phyloP scores from a whole-genome alignment of 2,113 vertebrate species.

The Poeciliopsis prolifica region DNA sequence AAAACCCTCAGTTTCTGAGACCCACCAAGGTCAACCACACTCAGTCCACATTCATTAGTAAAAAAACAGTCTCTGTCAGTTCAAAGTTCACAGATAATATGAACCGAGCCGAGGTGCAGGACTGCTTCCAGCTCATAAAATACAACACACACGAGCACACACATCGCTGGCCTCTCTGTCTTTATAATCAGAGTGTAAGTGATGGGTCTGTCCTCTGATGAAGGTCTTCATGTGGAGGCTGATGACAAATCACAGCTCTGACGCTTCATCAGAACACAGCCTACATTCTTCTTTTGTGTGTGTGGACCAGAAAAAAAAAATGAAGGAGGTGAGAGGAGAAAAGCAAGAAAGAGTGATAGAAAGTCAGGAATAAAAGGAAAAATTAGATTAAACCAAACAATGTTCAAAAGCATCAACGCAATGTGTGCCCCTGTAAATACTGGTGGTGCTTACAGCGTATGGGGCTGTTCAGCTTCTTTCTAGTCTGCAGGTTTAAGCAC shows the following conservation, averaged over 20 bases:
- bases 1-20: not conserved
- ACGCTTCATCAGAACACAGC: conserved; percentile 62
- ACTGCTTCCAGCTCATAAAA: conserved; percentile 7
- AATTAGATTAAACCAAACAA: not conserved
- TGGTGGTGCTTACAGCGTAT: conserved; percentile 24
- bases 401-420: not conserved
- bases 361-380: conserved; percentile 17
- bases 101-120: not conserved
- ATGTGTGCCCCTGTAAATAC: conserved; percentile 1
- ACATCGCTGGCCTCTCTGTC: conserved; percentile 33
- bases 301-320: not conserved
- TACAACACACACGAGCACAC: conserved; percentile 26
- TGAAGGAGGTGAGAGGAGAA: not conserved
- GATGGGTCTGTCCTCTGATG: conserved; percentile 74
- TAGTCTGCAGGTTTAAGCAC: conserved; percentile 54
- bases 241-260: conserved; percentile 73
- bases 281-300: conserved; percentile 31
- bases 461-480: conserved; percentile 3
- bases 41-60: not conserved
- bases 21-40: not conserved
- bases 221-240: conserved; percentile 71
- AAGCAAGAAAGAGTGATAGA: not conserved
- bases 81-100: conserved; percentile 13
- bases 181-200: conserved; percentile 68
- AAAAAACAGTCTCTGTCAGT: not conserved